These are phyloP conservation scores for Poeciliopsis occidentalis DNA, from an alignment of 2,113 vertebrate genomes.

Conservation along the genomic window DNA sequence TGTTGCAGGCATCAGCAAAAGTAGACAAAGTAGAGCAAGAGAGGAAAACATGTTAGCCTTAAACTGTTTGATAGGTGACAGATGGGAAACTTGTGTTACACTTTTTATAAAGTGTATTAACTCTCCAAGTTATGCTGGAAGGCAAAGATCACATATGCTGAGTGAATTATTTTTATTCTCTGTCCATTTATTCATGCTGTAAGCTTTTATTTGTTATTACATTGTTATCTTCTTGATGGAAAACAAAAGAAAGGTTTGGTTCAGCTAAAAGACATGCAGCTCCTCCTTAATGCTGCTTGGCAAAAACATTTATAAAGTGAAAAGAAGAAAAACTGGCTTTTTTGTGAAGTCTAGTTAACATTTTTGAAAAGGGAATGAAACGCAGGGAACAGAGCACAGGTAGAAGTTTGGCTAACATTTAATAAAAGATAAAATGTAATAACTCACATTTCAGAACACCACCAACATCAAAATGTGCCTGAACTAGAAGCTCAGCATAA, in stretches of 20 bases:
- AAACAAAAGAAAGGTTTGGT: slow-evolving; percentile 45
- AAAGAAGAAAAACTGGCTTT: slow-evolving; percentile 43
- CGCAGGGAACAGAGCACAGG: background rate
- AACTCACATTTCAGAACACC: no score
- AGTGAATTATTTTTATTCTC: slow-evolving; percentile 32
- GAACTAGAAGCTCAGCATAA: no score
- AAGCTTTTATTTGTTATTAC: slow-evolving; percentile 66
- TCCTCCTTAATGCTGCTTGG: slow-evolving; percentile 37
- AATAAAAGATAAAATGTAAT: no score
- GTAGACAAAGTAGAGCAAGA: slow-evolving; percentile 14
- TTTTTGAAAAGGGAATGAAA: background rate
- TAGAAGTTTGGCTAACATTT: background rate
- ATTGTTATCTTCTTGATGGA: slow-evolving; percentile 61
- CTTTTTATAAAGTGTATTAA: slow-evolving; percentile 69
- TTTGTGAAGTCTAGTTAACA: background rate
- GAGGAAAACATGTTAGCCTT: slow-evolving; percentile 40
- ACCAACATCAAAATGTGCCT: no score
- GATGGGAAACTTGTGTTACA: slow-evolving; percentile 67
- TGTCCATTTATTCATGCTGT: slow-evolving; percentile 31
- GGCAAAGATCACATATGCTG: slow-evolving; percentile 61
- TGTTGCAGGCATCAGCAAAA: slow-evolving; percentile 20
- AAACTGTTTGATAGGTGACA: slow-evolving; percentile 52
- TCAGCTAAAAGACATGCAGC: slow-evolving; percentile 52
- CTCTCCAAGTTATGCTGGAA: slow-evolving; percentile 63
- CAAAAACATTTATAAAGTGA: slow-evolving; percentile 45